Conservation (phyloP, 2,113 vertebrate species). For the Petaurus breviceps region DNA sequence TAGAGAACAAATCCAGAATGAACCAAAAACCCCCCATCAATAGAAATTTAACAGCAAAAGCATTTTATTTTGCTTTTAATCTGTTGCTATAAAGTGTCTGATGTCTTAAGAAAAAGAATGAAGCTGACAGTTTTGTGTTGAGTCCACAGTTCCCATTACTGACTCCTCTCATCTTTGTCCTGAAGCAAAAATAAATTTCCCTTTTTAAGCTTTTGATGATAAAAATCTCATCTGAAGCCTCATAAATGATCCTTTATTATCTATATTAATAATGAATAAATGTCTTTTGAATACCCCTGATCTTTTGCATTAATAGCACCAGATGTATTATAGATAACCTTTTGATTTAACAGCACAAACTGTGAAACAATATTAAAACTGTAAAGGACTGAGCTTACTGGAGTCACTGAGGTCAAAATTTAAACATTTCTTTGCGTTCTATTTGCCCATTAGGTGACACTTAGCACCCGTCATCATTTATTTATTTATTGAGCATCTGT, state of each 20-base stretch:
- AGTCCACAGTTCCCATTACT: conserved; percentile 80
- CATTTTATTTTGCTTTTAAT: conserved; percentile 84
- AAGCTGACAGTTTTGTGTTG: conserved; percentile 83
- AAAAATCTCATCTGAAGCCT: conserved; percentile 90
- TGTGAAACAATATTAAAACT: conserved; percentile 87
- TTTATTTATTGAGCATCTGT: not conserved
- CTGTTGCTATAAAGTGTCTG: conserved; percentile 74
- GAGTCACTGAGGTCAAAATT: conserved; percentile 84
- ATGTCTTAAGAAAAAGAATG: conserved; percentile 76
- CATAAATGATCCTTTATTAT: conserved; percentile 92
- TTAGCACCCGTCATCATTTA: conserved; percentile 53
- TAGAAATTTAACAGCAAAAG: conserved; percentile 77
- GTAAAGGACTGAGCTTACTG: conserved; percentile 80
- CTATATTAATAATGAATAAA: conserved; percentile 93
- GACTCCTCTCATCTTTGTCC: conserved; percentile 83
- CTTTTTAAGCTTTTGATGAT: conserved; percentile 90
- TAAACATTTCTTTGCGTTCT: conserved; percentile 79
- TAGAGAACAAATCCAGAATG: conserved; percentile 71
- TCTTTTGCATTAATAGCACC: conserved; percentile 87
- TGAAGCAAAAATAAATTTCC: conserved; percentile 88
- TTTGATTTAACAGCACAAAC: conserved; percentile 90
- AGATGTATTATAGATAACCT: conserved; percentile 91
- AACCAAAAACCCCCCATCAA: conserved; percentile 60
- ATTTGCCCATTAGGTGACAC: conserved; percentile 71
- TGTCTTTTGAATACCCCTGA: conserved; percentile 88